Conservation (phyloP, 2,888 invertebrate genomes). For the Eumerus sabulonum region DNA sequence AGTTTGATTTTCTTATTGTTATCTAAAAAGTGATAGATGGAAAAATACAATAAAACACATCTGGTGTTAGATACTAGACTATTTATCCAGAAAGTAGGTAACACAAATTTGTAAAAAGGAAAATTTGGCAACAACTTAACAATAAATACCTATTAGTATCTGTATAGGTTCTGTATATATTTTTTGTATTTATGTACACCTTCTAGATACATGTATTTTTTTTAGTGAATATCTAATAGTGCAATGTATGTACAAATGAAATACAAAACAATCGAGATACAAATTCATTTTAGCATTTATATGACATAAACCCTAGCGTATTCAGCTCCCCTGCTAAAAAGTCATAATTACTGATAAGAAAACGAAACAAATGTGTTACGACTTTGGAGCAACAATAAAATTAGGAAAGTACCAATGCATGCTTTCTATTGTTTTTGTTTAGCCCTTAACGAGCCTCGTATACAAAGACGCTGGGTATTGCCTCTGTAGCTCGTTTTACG, state of each 20-base stretch:
- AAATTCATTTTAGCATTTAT: no score
- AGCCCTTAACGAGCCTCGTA: conserved; percentile 8
- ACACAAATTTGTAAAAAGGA: conserved; percentile 8
- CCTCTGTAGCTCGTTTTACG: no score
- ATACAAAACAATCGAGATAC: no score
- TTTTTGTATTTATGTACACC: no score
- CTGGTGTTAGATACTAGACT: neutral
- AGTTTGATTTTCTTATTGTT: neutral
- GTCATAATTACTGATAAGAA: conserved; percentile 1
- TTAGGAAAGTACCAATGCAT: conserved; percentile 33
- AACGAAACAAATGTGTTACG: neutral
- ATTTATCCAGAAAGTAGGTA: neutral
- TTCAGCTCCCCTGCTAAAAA: neutral
- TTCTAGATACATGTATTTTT: no score
- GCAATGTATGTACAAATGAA: no score
- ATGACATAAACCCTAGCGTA: neutral
- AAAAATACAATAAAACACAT: no score
- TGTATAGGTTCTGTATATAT: conserved; percentile 9
- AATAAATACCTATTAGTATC: conserved; percentile 7
- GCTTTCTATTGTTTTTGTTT: conserved; percentile 5
- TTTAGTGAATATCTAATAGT: no score
- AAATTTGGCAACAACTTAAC: conserved; percentile 62
- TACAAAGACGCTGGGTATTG: no score
- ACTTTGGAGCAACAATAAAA: conserved; percentile 34
- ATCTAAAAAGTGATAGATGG: neutral